Evolutionary conservation across 1,140 invertebrate species (phyloP).

Genomic region (Hypothenemus hampei): DNA sequence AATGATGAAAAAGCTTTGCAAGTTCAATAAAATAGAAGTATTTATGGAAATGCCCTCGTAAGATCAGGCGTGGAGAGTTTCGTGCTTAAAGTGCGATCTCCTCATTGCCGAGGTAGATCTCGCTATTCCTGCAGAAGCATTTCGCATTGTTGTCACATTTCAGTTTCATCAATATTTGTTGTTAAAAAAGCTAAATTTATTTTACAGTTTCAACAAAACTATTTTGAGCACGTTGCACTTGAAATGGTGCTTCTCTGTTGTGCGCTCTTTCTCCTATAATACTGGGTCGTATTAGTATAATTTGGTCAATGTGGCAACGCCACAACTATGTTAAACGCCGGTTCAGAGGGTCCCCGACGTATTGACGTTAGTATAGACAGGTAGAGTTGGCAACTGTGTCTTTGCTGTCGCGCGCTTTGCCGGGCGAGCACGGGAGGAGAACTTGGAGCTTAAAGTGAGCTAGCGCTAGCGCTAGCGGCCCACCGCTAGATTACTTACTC

Average conservation of each 20-base stretch:
- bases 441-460: no score
- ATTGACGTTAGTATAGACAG: constrained; percentile 39
- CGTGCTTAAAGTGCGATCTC: constrained; percentile 18
- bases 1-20: no score
- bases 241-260: no score
- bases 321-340: background rate
- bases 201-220: background rate
- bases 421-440: constrained; percentile 27
- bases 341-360: constrained; percentile 30
- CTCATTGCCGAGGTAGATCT: constrained; percentile 3
- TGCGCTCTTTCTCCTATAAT: no score
- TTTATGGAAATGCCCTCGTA: background rate
- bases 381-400: constrained; percentile 39
- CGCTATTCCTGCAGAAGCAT: constrained; percentile 9
- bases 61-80: background rate
- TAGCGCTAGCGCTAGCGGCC: constrained; percentile 7
- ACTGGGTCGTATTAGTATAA: background rate
- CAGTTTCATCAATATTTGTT: no score
- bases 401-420: constrained; percentile 15
- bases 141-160: constrained; percentile 8
- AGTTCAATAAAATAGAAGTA: no score
- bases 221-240: no score
- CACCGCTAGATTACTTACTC: no score
- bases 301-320: background rate
- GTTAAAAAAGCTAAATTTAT: no score